Evolutionary conservation across 1,140 invertebrate species (phyloP).

Genomic region (Popillia japonica): DNA sequence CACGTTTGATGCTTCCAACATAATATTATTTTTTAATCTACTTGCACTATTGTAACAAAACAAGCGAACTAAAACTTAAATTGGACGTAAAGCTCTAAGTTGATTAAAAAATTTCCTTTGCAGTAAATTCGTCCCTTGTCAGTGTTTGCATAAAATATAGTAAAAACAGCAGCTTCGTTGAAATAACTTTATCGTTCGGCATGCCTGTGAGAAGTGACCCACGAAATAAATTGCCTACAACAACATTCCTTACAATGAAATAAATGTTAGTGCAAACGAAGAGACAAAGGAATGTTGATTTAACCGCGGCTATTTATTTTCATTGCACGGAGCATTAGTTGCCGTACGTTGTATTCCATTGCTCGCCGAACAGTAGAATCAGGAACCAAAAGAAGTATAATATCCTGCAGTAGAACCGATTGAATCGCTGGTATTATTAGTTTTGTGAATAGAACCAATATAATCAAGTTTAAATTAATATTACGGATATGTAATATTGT

Average conservation of each 20-base stretch:
- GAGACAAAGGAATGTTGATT: constrained; percentile 54
- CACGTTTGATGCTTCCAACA: no score
- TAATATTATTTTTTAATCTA: no score
- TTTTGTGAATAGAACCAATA: neutral
- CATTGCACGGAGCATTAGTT: constrained; percentile 42
- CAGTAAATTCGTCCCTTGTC: neutral
- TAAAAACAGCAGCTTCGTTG: neutral
- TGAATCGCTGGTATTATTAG: neutral
- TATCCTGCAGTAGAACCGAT: neutral
- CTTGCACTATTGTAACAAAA: no score
- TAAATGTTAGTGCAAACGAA: constrained; percentile 52
- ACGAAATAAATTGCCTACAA: constrained; percentile 55
- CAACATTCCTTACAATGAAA: constrained; percentile 52
- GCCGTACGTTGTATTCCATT: neutral
- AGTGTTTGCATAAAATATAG: neutral
- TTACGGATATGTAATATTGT: neutral
- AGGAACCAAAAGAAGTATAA: neutral
- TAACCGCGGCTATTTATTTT: constrained; percentile 55
- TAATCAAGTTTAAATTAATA: neutral
- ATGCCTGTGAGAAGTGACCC: constrained; percentile 48
- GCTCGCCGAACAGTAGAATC: neutral
- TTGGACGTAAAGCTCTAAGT: neutral
- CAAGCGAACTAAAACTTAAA: no score
- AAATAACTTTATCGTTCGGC: constrained; percentile 18
- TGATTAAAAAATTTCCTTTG: neutral